Percentiles rank a stretch among this genome's conserved stretches.
phyloP scores from a whole-genome alignment of 2,888 invertebrate genomes.

The Melipona bicolor region DNA sequence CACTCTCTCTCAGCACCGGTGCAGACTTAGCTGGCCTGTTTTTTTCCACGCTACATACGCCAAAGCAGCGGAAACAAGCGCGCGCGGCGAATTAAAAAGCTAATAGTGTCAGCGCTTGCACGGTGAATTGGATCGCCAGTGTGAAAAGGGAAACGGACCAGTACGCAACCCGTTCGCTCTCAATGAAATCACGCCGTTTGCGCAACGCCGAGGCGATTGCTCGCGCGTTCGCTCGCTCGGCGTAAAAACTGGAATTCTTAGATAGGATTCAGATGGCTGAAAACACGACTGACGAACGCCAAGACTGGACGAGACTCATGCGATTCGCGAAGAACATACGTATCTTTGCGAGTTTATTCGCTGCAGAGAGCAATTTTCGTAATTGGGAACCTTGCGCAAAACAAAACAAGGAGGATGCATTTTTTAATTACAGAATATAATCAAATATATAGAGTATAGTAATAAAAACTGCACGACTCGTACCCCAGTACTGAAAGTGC shows the following conservation, averaged over 20 bases:
- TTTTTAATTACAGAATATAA: too few species aligned
- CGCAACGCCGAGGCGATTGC: slow-evolving; percentile 31
- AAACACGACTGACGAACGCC: slow-evolving; percentile 23
- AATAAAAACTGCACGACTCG: too few species aligned
- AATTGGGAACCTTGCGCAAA: too few species aligned
- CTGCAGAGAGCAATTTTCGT: too few species aligned
- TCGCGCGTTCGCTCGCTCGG: neutral
- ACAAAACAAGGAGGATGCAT: too few species aligned
- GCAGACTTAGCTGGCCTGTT: neutral
- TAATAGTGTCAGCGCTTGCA: neutral
- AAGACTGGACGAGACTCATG: too few species aligned
- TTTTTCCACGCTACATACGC: neutral
- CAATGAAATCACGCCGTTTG: slow-evolving; percentile 55
- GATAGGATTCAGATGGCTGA: slow-evolving; percentile 41
- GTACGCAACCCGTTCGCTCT: slow-evolving; percentile 20
- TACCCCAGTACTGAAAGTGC: too few species aligned
- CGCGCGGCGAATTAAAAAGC: slow-evolving; percentile 30
- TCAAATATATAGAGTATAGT: too few species aligned
- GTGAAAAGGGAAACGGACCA: slow-evolving; percentile 48
- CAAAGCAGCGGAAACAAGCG: slow-evolving; percentile 24
- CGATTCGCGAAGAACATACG: too few species aligned
- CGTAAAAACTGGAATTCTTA: slow-evolving; percentile 44
- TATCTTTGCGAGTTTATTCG: too few species aligned
- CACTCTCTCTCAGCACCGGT: neutral
- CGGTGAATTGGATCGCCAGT: slow-evolving; percentile 45